Base-by-base conservation (phyloP, 2,113 vertebrate genomes). In the Fukomys damarensis region DNA sequence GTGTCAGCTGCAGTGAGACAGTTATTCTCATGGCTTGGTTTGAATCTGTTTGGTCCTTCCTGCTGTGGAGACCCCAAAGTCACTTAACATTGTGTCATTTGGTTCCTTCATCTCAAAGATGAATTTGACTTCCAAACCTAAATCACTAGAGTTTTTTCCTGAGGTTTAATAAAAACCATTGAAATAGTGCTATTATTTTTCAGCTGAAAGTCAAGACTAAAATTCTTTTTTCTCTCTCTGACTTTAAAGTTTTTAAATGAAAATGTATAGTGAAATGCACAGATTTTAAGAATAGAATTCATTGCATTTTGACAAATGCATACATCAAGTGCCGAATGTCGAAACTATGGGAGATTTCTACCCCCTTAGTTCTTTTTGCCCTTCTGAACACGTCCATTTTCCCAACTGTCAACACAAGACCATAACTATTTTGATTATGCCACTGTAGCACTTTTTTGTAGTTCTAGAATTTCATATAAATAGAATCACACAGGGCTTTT, bases 191-290 rank as follows among this genome's bases (percentile, higher is more conserved):
- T 59, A 13, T 49, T 97, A 91, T 77, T 77, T 94, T 89, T 86
- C 26, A 65, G 13, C 70, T 88, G 14, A n/a, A 46, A 77, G 85
- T 41, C 38, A 94, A 82, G 41, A 41, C 54, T 93, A 91, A 89
- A 89, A 91, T 28, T 86, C 58, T 81, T 46, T 79, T 97, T 96
- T 91, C 46, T 61, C 28, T 89, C 59, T 82, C 30, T 80, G 72
- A 77, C 54, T 92, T 84, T 81, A 91, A 82, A 82, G 26, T 77
- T 95, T 91, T 88, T 59, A 87, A 96, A 76, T 74, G 76, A n/a
- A 93, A 89, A 93, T 93, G 9, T 77, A 68, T 26, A 65, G 46
- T 26, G 79, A 97, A 95, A 92, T 76, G 26, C 63, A 86, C 26
- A 77, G 38, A 63, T 89, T 52, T 93, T 77, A 70, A 86, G 58